Base-by-base conservation (phyloP, 2,113 vertebrate species). In the Podarcis cretensis region DNA sequence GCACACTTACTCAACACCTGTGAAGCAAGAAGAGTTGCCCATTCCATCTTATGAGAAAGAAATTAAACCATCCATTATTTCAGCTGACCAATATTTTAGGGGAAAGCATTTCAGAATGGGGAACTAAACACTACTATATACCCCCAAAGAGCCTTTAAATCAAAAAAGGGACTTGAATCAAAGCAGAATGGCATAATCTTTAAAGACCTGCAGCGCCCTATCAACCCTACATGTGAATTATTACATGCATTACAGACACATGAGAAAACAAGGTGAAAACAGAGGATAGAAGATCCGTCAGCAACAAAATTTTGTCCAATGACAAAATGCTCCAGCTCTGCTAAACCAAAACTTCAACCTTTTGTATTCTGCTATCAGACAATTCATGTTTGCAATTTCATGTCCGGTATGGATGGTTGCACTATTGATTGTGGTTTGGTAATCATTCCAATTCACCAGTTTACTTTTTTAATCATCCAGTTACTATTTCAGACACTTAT, bases 11-110 rank as follows among this genome's bases (percentile, higher is more conserved):
- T 93, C 88, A 93, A 59, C 65, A 84, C 74, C 30, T 69, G 25
- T 43, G 89, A 92, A 87, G 57, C 78, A 40, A 86, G 79, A 85
- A 69, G 37, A 32, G 66, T 86, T 87, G 88, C 35, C 43, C 74
- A 32, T 81, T 93, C 89, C 87, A 87, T 94, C 88, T 91, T 90
- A 74, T 81, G 88, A 84, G 76, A 59, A 79, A 87, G 89, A 65
- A 90, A 89, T 89, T 92, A 90, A 94, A 81, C 6, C 66, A 66
- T 59, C 37, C 73, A 16, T 91, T 93, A 89, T 69, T 86, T 89
- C 66, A 83, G 5, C 81, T 89, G 40, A 93, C 63, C 32, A 86
- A 59, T 84, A 85, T 76, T 85, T 92, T 91, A 85, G 74, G 65
- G 63, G 68, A 35, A 81, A 88, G 90, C 69, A 69, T 30, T 5